Evolutionary conservation across 2,888 invertebrate species (phyloP).

Genomic region (Coelopa pilipes): DNA sequence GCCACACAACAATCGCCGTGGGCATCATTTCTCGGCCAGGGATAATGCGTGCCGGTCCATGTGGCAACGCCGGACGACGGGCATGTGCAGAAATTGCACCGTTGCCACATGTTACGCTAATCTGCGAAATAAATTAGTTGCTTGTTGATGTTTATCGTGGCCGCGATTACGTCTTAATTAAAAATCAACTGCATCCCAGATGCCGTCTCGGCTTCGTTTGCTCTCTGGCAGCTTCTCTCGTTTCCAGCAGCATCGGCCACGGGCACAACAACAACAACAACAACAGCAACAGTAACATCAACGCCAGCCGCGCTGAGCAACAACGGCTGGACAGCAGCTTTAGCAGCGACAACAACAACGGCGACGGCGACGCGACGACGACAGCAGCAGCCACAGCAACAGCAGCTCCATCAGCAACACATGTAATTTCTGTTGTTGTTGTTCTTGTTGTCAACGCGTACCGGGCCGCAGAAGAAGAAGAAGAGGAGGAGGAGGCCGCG

Average conservation of each 20-base stretch:
- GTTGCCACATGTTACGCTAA: slow-evolving; percentile 33
- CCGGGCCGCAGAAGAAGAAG: neutral
- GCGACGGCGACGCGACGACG: slow-evolving; percentile 38
- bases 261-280: neutral
- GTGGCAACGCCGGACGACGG: neutral
- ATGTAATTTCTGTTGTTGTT: neutral
- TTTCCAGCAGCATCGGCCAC: neutral
- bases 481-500: slow-evolving; percentile 23
- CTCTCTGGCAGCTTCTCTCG: neutral
- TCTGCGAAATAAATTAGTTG: slow-evolving; percentile 35
- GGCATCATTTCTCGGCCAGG: too few species aligned
- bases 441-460: slow-evolving; percentile 5
- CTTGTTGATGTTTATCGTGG: slow-evolving; percentile 55
- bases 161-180: slow-evolving; percentile 64
- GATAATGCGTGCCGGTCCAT: neutral
- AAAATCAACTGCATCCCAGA: slow-evolving; percentile 43
- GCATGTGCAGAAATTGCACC: slow-evolving; percentile 3
- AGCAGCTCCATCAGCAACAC: slow-evolving; percentile 30
- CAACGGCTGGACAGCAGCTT: neutral
- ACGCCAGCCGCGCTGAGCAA: slow-evolving; percentile 50
- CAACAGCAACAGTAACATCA: slow-evolving; percentile 29
- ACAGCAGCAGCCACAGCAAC: neutral
- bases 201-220: neutral
- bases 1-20: too few species aligned
- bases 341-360: slow-evolving; percentile 10